Conservation (phyloP, 2,797 vertebrate genomes). For the Emydoidea blandingii region DNA sequence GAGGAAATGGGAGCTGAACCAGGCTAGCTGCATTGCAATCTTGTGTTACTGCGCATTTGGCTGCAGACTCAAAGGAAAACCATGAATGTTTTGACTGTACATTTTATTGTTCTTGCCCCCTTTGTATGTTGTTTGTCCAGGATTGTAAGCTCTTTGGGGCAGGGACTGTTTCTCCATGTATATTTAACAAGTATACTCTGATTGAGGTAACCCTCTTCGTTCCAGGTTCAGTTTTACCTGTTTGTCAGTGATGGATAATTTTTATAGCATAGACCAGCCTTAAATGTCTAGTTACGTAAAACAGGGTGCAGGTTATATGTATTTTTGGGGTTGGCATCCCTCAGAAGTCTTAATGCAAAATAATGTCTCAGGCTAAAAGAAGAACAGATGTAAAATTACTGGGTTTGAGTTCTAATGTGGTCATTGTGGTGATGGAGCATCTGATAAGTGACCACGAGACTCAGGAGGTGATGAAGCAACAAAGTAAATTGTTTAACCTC, state of each 20-base stretch:
- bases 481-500: not conserved
- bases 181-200: not conserved
- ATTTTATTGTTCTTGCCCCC: not conserved
- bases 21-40: not conserved
- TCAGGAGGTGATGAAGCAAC: not conserved
- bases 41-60: not conserved
- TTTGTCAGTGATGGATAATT: not conserved
- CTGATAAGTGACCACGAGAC: not conserved
- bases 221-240: not conserved
- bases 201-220: not conserved
- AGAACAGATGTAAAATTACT: not conserved
- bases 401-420: not conserved
- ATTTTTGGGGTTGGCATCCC: not conserved
- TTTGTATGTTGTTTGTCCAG: not conserved
- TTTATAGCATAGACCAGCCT: not conserved
- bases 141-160: not conserved
- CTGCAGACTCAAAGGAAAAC: not conserved
- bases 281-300: not conserved
- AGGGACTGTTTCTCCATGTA: not conserved
- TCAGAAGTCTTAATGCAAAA: not conserved
- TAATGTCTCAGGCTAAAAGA: not conserved
- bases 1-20: not conserved
- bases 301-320: not conserved
- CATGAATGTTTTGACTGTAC: not conserved
- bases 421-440: not conserved